These are phyloP conservation scores for Amblyjoppa proteus DNA, from an alignment of 2,888 invertebrate species.

Conservation along the genomic window DNA sequence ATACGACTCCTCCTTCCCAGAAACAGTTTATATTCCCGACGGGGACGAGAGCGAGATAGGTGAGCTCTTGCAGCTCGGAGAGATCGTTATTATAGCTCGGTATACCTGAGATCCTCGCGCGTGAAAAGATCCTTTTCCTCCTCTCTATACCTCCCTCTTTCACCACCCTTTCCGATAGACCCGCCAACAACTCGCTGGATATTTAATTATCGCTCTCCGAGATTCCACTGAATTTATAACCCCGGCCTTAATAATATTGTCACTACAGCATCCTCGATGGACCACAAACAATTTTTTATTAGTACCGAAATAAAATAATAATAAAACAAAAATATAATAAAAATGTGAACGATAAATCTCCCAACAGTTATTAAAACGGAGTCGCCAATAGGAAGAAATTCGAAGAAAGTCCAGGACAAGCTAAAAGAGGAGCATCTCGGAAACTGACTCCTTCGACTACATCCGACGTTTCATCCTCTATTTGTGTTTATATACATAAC, in stretches of 20 bases:
- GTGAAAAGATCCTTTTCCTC: slow-evolving; percentile 23
- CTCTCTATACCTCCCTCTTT: slow-evolving; percentile 1
- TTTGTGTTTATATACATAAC: slow-evolving; percentile 58
- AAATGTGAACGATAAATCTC: not conserved
- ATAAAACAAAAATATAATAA: too few species aligned
- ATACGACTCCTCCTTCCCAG: slow-evolving; percentile 83
- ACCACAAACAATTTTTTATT: too few species aligned
- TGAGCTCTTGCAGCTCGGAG: slow-evolving; percentile 51
- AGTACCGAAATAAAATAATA: too few species aligned
- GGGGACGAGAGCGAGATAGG: slow-evolving; percentile 56
- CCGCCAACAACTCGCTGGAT: not conserved
- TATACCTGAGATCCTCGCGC: slow-evolving; percentile 62
- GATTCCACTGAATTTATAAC: slow-evolving; percentile 1
- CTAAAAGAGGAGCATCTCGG: slow-evolving; percentile 30
- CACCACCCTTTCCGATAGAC: slow-evolving; percentile 30
- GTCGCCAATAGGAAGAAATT: not conserved
- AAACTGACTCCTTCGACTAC: slow-evolving; percentile 40
- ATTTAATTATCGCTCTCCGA: slow-evolving; percentile 21
- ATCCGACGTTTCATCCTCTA: slow-evolving; percentile 25
- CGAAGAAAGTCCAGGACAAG: slow-evolving; percentile 21
- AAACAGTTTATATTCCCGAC: slow-evolving; percentile 83
- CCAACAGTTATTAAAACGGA: not conserved
- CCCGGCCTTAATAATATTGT: not conserved
- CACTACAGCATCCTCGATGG: not conserved
- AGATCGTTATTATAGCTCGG: slow-evolving; percentile 67